A percentile compares a stretch with the other conserved stretches of the same genome.
These are phyloP conservation scores for Saccostrea cuccullata DNA, from an alignment of 1,140 invertebrate genomes.

Conservation along the genomic window DNA sequence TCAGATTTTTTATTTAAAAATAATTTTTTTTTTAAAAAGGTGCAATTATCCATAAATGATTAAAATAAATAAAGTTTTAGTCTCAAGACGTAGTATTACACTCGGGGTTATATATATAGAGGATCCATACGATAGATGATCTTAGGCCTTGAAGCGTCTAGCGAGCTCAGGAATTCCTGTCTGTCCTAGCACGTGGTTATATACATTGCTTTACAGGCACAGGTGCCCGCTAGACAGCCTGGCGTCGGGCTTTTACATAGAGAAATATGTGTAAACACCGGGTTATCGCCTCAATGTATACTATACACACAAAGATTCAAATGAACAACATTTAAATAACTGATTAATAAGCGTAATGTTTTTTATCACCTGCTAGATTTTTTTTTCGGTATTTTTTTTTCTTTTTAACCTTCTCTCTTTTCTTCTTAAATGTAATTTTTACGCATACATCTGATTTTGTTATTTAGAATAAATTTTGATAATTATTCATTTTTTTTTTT, in stretches of 20 bases:
- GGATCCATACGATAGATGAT: slow-evolving; percentile 40
- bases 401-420: neutral
- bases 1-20: no score
- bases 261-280: slow-evolving; percentile 54
- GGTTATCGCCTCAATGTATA: slow-evolving; percentile 2
- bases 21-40: neutral
- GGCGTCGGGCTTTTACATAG: slow-evolving; percentile 50
- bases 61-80: slow-evolving; percentile 31
- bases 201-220: slow-evolving; percentile 36
- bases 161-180: slow-evolving; percentile 48
- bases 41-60: slow-evolving; percentile 8
- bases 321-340: slow-evolving; percentile 37
- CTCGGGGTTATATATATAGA: slow-evolving; percentile 23
- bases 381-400: neutral
- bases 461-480: neutral
- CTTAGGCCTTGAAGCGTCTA: slow-evolving; percentile 48
- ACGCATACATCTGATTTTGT: neutral
- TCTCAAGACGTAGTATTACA: slow-evolving; percentile 24
- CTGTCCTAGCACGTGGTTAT: slow-evolving; percentile 47
- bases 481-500: neutral
- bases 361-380: slow-evolving; percentile 33
- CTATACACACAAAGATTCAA: slow-evolving; percentile 32
- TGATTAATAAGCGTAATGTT: slow-evolving; percentile 38
- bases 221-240: slow-evolving; percentile 52
- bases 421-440: neutral